Base-by-base conservation (phyloP, 2,797 vertebrate genomes). In the Cygnus olor region DNA sequence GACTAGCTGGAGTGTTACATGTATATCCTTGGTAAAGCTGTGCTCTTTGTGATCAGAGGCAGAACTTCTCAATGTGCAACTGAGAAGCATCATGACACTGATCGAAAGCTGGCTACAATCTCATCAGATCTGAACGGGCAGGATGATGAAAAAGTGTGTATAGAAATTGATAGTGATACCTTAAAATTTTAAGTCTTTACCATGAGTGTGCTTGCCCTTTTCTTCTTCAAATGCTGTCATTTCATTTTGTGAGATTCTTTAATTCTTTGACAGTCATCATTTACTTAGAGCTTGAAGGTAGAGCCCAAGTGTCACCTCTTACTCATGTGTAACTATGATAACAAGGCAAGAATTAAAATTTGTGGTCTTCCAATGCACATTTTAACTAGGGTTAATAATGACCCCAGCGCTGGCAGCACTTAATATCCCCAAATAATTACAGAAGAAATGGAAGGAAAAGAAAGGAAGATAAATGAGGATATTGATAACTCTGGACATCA, bases 321-420 rank as follows among this genome's bases (percentile, higher is more conserved):
- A 69, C 51, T 32, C 69, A 24, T 76, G 66, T 53, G 88, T 96
- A 96, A 47, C 96, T 94, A 72, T 96, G 94, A 96, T 57, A 96
- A 97, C 91, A 16, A 70, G 81, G 47, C 49, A 65, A n/a, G 42
- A 81, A 76, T 51, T 53, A 24, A 63, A 70, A 69, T 32, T 30
- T 80, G 63, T 80, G 56, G 32, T 84, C 79, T 85, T 82, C 27
- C 65, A 28, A 0, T 36, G 19, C 57, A 66, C 32, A 3, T 66
- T 49, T 83, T 69, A 27, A 76, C 42, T 78, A 34, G n/a, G 49
- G 36, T 81, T 93, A 84, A 78, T 79, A 64, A 72, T 76, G 86
- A 88, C 19, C 60, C 21, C 28, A 11, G 4, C 42, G 34, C 65
- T 64, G 65, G 77, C 36, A 84, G 54, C 56, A 57, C 56, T 88